Evolutionary conservation across 2,113 vertebrate species (phyloP).

Genomic region (Butastur rufipennis): DNA sequence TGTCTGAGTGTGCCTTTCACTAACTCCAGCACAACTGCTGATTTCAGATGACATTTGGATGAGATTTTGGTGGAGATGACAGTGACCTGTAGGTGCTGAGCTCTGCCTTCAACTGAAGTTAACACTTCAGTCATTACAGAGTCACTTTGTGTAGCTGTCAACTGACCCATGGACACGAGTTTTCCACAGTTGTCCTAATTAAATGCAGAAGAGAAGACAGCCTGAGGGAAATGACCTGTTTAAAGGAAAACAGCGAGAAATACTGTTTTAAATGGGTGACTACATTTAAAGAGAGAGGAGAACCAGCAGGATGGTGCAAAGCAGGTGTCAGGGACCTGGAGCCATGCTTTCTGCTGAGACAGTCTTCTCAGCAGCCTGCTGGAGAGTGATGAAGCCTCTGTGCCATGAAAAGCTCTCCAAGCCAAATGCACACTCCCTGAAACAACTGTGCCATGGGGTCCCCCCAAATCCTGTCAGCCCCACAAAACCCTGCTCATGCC

Average conservation of each 20-base stretch:
- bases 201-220: background rate
- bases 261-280: background rate
- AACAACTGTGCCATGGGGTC: background rate
- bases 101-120: background rate
- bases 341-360: background rate
- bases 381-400: background rate
- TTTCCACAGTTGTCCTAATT: background rate
- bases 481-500: fast-evolving
- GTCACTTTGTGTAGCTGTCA: background rate
- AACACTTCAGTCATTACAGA: background rate
- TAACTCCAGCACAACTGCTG: background rate
- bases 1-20: background rate
- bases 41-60: background rate
- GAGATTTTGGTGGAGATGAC: background rate
- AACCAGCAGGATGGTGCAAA: background rate
- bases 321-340: background rate
- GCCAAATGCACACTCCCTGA: background rate
- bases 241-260: background rate
- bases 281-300: background rate
- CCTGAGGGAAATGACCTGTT: background rate
- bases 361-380: background rate
- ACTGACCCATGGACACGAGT: background rate
- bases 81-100: background rate
- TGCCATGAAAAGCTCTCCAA: background rate
- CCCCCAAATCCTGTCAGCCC: background rate